Conservation (phyloP, 2,113 vertebrate species). For the Triplophysa dalaica region DNA sequence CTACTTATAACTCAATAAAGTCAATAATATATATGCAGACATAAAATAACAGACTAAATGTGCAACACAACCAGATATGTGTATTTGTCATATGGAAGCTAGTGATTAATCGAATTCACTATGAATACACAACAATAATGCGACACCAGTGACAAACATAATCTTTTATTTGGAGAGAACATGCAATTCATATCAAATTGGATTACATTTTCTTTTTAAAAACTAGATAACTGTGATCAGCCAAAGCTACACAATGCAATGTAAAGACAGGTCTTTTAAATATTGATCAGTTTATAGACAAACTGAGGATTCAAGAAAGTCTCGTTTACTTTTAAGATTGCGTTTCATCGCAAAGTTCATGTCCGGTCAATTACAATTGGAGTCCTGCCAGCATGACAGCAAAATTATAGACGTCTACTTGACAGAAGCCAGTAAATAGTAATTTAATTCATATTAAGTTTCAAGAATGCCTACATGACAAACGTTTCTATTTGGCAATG, state of each 20-base stretch:
- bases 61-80: too few species aligned
- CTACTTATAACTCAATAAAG: too few species aligned
- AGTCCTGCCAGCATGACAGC: background rate
- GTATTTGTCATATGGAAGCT: too few species aligned
- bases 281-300: background rate
- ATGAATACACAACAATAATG: background rate
- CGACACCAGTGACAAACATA: background rate
- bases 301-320: background rate
- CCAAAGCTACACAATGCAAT: background rate
- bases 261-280: background rate
- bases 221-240: background rate
- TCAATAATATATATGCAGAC: too few species aligned
- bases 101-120: background rate
- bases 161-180: background rate
- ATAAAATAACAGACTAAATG: too few species aligned
- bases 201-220: conserved; percentile 11
- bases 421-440: background rate
- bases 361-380: background rate
- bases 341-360: background rate
- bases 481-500: conserved; percentile 28
- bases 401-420: conserved; percentile 25
- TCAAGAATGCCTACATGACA: background rate
- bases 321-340: background rate
- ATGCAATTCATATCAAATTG: conserved; percentile 19
- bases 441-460: conserved; percentile 32